Conservation (phyloP, 2,888 invertebrate species). For the Formica aserva region DNA sequence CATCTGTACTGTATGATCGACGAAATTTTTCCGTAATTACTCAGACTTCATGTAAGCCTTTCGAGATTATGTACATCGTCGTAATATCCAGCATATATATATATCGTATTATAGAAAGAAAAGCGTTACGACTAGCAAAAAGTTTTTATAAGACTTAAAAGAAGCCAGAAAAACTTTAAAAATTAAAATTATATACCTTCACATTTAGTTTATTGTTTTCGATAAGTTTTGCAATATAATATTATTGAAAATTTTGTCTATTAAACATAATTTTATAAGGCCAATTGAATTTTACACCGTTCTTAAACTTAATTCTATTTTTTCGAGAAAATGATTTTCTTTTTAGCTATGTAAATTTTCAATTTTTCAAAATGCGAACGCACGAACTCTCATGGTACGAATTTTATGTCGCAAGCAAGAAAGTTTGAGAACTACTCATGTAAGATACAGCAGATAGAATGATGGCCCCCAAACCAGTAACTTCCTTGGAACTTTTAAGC, state of each 20-base stretch:
- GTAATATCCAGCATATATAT: neutral
- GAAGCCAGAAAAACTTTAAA: neutral
- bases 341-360: neutral
- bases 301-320: slow-evolving; percentile 4
- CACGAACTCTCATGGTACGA: neutral
- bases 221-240: neutral
- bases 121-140: neutral
- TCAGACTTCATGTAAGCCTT: neutral
- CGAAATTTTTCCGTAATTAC: slow-evolving; percentile 33
- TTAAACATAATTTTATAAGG: neutral
- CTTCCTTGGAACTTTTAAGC: slow-evolving; percentile 28
- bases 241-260: neutral
- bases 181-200: neutral
- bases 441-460: slow-evolving; percentile 13
- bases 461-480: slow-evolving; percentile 28
- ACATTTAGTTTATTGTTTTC: neutral
- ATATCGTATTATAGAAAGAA: neutral
- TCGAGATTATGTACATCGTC: neutral
- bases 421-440: slow-evolving; percentile 21
- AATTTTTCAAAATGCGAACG: neutral
- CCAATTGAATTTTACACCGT: neutral
- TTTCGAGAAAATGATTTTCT: neutral
- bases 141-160: neutral
- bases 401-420: slow-evolving; percentile 18
- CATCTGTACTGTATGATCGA: neutral